Evolutionary conservation across 2,888 invertebrate genomes (phyloP), one percentile per base, ranked within the genome.

Genomic region (Harpalus rufipes): DNA sequence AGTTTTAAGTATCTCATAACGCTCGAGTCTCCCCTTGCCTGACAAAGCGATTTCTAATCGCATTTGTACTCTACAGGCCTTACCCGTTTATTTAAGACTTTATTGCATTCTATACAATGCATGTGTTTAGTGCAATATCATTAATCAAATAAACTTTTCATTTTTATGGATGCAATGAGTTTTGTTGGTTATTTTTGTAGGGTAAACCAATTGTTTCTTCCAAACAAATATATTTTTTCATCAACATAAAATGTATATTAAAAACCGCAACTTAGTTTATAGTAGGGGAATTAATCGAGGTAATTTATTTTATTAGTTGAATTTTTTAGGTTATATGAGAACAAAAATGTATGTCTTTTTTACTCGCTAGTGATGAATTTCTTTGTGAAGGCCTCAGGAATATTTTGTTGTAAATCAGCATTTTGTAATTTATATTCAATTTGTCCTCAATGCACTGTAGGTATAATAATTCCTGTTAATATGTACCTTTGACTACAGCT

Each of bases 151-250:
- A 10, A 32, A 32, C 32, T n/a, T 81, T 61, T 41, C n/a, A 44
- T 81, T 68, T 81, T 44, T 51, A 81, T 61, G 44, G 41, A 81
- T 81, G 81, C 81, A 72, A 72, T 81, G 21, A 81, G 81, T 81
- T 81, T 81, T 44, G 12, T 56, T 80, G 56, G 81, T 81, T 72
- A 68, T 81, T 76, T 74, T 83, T 61, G 74, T 72, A 74, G 32
- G 16, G 59, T 39, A 58, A 58, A 59, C 59, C 51, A 25, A 78
- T 84, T 68, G 51, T 84, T 84, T 84, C 84, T 84, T 84, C 84
- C 80, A 85, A 84, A 76, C 65, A 84, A 76, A 84, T 84, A 84
- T 85, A 85, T 68, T 79, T 85, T 85, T 85, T 85, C 85, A 85
- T 85, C 80, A 58, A 80, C 68, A 80, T 72, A 85, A 79, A 79